A percentile compares a stretch with the other conserved stretches of the same genome.
Conservation (phyloP, 1,140 invertebrate genomes). For the Apis dorsata region DNA sequence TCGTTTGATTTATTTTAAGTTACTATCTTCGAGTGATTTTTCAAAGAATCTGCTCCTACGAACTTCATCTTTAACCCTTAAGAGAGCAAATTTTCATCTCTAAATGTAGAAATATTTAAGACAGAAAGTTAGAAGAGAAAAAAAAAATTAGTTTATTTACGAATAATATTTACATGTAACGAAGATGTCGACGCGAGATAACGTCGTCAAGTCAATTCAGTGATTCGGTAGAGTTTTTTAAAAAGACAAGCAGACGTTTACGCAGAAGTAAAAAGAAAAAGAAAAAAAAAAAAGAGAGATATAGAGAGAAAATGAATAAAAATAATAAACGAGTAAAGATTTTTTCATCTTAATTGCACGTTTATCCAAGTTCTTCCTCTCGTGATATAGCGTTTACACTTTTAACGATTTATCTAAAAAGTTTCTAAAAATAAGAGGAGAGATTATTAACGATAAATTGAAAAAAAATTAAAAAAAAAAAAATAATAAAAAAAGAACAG, state of each 20-base stretch:
- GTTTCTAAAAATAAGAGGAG: slow-evolving; percentile 17
- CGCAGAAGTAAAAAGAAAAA: neutral
- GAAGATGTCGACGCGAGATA: neutral
- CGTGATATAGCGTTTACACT: slow-evolving; percentile 24
- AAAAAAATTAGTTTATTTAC: slow-evolving; percentile 16
- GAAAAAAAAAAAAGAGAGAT: neutral
- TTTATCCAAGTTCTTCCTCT: slow-evolving; percentile 52
- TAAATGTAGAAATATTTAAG: neutral
- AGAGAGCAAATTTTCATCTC: slow-evolving; percentile 21
- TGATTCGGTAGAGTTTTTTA: slow-evolving; percentile 18
- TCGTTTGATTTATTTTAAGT: neutral
- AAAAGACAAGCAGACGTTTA: neutral
- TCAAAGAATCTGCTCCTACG: slow-evolving; percentile 2
- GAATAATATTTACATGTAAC: slow-evolving; percentile 9
- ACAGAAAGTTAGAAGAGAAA: neutral
- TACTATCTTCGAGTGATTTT: neutral
- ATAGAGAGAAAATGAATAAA: neutral
- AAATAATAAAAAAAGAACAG: neutral
- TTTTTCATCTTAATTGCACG: slow-evolving; percentile 26
- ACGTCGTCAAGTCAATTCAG: slow-evolving; percentile 27
- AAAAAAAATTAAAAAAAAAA: neutral
- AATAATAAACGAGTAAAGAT: neutral
- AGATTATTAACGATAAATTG: neutral
- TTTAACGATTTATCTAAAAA: slow-evolving; percentile 24
- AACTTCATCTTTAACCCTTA: slow-evolving; percentile 42